Evolutionary conservation across 1,140 invertebrate species (phyloP).

Genomic region (Drusus annulatus): DNA sequence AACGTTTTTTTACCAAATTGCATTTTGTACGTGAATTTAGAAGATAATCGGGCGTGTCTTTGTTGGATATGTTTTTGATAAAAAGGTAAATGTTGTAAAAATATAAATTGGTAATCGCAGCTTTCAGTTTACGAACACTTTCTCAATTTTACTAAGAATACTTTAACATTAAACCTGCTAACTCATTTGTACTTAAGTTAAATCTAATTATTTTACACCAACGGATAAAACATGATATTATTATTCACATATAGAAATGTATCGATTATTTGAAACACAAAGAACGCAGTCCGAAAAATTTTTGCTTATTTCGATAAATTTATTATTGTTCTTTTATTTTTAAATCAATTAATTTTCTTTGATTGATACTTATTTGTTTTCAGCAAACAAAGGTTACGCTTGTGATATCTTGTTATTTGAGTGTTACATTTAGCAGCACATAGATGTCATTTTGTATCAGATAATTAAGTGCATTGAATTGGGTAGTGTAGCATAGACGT

Average conservation of each 20-base stretch:
- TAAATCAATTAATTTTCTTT: too few relatives aligned
- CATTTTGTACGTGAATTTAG: not conserved
- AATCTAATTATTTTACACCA: not conserved
- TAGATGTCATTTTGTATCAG: constrained; percentile 42
- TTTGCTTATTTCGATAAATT: not conserved
- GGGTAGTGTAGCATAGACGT: constrained; percentile 24
- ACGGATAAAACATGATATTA: constrained; percentile 18
- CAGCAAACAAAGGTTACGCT: constrained; percentile 48
- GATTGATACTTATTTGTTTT: too few relatives aligned
- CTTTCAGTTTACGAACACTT: constrained; percentile 56
- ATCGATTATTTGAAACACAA: not conserved
- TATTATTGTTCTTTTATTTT: too few relatives aligned
- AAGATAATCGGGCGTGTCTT: too few relatives aligned
- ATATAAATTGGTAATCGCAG: constrained; percentile 40
- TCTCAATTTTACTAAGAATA: constrained; percentile 26
- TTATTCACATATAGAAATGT: not conserved
- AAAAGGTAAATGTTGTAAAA: too few relatives aligned
- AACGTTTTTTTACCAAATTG: constrained; percentile 3
- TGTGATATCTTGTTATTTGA: constrained; percentile 59
- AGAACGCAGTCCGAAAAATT: not conserved
- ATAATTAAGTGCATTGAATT: constrained; percentile 32
- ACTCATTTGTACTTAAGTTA: constrained; percentile 12
- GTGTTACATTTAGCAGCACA: constrained; percentile 57
- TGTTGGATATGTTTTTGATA: too few relatives aligned
- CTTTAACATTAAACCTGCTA: constrained; percentile 5